Evolutionary conservation across 2,888 invertebrate genomes (phyloP).

Genomic region (Sesamia inferens): DNA sequence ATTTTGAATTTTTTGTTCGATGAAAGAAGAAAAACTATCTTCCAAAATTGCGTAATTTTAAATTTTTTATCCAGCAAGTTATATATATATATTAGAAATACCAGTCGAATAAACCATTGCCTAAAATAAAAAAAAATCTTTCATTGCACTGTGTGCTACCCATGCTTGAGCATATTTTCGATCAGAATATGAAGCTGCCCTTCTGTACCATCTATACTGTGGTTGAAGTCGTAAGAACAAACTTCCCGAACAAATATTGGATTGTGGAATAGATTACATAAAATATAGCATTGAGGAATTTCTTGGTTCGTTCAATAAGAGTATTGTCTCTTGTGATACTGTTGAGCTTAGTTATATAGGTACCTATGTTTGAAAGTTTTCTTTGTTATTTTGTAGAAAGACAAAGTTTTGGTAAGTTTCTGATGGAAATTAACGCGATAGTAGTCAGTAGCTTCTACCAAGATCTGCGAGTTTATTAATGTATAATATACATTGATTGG

Average conservation of each 20-base stretch:
- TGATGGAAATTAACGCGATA: neutral
- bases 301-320: constrained; percentile 39
- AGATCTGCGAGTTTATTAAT: neutral
- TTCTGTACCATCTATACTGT: constrained; percentile 3
- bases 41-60: no score
- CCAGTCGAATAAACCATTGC: no score
- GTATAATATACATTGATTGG: neutral
- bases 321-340: constrained; percentile 31
- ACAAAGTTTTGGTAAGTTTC: neutral
- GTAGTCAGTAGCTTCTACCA: neutral
- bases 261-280: constrained; percentile 57
- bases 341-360: neutral
- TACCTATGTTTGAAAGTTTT: neutral
- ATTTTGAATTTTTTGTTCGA: no score
- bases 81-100: no score
- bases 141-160: no score
- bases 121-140: no score
- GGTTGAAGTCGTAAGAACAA: constrained; percentile 37
- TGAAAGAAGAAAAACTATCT: no score
- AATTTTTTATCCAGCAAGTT: no score
- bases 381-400: constrained; percentile 16
- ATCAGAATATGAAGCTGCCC: no score
- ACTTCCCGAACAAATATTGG: constrained; percentile 51
- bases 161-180: neutral
- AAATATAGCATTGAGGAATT: constrained; percentile 58